Evolutionary conservation across 2,113 vertebrate species (phyloP).

Genomic region (Isurus oxyrinchus): DNA sequence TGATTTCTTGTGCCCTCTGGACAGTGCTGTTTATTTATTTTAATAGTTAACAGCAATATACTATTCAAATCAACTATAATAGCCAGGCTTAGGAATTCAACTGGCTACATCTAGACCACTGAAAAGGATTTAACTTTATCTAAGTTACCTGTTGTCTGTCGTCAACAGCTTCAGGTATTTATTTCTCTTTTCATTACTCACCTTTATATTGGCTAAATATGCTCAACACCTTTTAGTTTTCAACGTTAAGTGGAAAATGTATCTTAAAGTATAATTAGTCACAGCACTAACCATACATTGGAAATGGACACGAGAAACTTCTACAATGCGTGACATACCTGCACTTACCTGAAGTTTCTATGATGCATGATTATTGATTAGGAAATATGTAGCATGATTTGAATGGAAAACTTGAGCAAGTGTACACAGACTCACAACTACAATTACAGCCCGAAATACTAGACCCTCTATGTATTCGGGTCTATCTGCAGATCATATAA

Average conservation of each 20-base stretch:
- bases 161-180: neutral
- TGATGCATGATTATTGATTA: neutral
- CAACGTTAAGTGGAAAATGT: neutral
- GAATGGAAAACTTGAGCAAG: neutral
- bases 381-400: neutral
- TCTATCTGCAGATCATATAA: neutral
- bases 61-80: neutral
- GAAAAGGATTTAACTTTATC: neutral
- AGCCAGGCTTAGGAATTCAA: neutral
- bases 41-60: neutral
- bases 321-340: neutral
- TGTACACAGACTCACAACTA: neutral
- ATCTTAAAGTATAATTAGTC: neutral
- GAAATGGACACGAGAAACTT: neutral
- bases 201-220: neutral
- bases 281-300: neutral
- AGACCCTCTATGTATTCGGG: neutral
- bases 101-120: neutral
- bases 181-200: neutral
- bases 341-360: constrained; percentile 29
- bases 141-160: neutral
- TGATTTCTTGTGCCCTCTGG: neutral
- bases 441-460: neutral
- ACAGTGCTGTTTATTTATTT: neutral
- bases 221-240: neutral